Conservation (phyloP, 2,888 invertebrate species). For the Polylopha cassiicola region DNA sequence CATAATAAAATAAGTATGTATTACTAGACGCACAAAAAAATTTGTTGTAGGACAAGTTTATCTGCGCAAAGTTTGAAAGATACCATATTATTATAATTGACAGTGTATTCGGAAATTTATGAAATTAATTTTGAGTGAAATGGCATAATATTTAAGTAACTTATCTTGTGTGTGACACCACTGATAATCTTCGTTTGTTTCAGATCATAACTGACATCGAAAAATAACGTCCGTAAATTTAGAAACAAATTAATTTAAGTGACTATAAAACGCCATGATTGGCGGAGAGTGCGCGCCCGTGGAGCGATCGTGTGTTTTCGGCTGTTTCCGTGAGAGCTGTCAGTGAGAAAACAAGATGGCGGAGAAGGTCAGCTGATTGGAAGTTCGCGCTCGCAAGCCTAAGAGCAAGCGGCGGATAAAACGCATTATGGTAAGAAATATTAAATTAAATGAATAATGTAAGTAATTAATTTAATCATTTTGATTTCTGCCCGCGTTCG, state of each 20-base stretch:
- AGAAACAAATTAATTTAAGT: not conserved
- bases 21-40: too few species aligned
- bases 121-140: too few species aligned
- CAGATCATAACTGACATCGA: constrained; percentile 20
- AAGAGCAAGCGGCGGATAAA: constrained; percentile 59
- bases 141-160: constrained; percentile 2
- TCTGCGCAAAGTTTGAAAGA: too few species aligned
- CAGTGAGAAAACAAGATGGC: constrained; percentile 62
- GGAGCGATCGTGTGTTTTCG: constrained; percentile 30
- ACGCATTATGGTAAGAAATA: constrained; percentile 74
- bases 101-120: too few species aligned
- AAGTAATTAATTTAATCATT: too few species aligned
- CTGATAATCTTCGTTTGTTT: constrained; percentile 26
- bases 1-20: too few species aligned
- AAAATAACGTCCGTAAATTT: constrained; percentile 11
- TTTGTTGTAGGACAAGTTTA: too few species aligned
- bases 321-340: constrained; percentile 43
- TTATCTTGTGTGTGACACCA: too few species aligned
- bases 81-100: too few species aligned
- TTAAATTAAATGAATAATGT: too few species aligned
- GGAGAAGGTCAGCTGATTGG: constrained; percentile 74
- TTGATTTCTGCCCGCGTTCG: too few species aligned
- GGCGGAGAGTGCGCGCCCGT: constrained; percentile 26
- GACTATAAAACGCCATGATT: constrained; percentile 37
- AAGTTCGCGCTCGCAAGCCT: constrained; percentile 60